These are phyloP conservation scores for Eugnorisma glareosa DNA, from an alignment of 2,888 invertebrate genomes.

Conservation along the genomic window DNA sequence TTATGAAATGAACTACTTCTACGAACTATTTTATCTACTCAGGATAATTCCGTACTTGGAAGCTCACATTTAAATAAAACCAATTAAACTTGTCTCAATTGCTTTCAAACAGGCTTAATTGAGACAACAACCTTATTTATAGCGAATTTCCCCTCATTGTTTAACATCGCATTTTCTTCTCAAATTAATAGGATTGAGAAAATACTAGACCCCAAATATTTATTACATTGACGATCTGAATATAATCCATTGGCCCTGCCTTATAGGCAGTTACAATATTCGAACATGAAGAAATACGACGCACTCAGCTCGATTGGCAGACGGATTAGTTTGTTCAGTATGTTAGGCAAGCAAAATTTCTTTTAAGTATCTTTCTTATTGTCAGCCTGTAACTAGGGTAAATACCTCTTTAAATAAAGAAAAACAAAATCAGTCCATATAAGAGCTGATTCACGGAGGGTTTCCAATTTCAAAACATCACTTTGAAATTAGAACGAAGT, in stretches of 20 bases:
- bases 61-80: background rate
- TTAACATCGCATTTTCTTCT: background rate
- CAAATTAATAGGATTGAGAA: background rate
- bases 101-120: background rate
- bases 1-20: background rate
- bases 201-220: background rate
- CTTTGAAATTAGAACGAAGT: background rate
- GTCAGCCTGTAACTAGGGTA: background rate
- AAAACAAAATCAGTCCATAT: background rate
- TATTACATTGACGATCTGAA: background rate
- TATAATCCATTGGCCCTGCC: too few relatives aligned
- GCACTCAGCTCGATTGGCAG: slow-evolving; percentile 15
- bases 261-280: background rate
- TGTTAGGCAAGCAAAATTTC: background rate
- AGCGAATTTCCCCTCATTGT: background rate
- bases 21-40: background rate
- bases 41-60: background rate
- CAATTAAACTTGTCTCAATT: background rate
- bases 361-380: background rate
- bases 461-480: slow-evolving; percentile 3
- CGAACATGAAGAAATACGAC: background rate
- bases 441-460: background rate
- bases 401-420: background rate
- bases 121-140: background rate
- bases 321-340: slow-evolving; percentile 3